Conservation (phyloP, 2,888 invertebrate genomes). For the Synanthedon andrenaeformis region DNA sequence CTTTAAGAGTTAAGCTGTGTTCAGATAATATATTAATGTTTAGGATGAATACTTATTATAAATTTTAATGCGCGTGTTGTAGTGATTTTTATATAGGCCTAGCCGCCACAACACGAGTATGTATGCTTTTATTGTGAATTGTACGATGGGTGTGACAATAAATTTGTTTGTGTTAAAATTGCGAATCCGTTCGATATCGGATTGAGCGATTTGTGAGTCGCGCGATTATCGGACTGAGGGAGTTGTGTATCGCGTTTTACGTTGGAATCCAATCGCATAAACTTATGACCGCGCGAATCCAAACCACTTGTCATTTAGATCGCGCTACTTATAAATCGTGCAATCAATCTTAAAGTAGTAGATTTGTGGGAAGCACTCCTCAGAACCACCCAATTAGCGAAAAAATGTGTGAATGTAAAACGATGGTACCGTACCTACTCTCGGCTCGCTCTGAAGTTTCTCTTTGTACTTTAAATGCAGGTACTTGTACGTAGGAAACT, state of each 20-base stretch:
- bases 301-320: too few relatives aligned
- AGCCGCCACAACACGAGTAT: constrained; percentile 22
- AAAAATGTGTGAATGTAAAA: constrained; percentile 19
- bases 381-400: neutral
- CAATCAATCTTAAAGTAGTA: too few relatives aligned
- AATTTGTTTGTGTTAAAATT: neutral
- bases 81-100: constrained; percentile 40
- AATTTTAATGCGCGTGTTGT: constrained; percentile 14
- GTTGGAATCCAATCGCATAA: too few relatives aligned
- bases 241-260: too few relatives aligned
- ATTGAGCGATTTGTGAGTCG: too few relatives aligned
- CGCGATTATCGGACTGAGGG: too few relatives aligned
- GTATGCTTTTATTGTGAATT: constrained; percentile 11
- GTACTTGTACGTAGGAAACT: constrained; percentile 39
- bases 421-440: constrained; percentile 1
- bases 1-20: constrained; percentile 28
- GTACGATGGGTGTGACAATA: constrained; percentile 6
- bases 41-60: too few relatives aligned
- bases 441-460: constrained; percentile 11
- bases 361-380: too few relatives aligned
- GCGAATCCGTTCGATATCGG: neutral
- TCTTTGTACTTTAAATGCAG: constrained; percentile 43
- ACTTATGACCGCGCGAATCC: too few relatives aligned
- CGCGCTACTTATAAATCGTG: too few relatives aligned
- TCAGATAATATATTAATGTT: neutral